Base-by-base conservation (phyloP, 2,797 vertebrate genomes). In the Schizopygopsis malacanthus region DNA sequence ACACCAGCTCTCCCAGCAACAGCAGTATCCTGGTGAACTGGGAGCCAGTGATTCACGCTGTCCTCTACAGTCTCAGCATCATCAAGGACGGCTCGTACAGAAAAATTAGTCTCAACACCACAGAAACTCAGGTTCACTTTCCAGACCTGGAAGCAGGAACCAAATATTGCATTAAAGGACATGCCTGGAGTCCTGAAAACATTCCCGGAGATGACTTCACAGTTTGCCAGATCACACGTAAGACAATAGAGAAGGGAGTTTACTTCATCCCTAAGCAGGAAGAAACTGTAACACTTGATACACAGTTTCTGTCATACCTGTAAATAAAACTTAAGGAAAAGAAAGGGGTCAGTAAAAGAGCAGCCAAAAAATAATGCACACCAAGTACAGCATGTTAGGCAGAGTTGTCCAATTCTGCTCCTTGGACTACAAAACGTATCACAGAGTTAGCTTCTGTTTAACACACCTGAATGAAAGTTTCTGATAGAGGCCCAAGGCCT, bases 151-250 rank as follows among this genome's bases (percentile, higher is more conserved):
- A 97, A 1, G 89, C 97, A 0, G 97, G 97, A 85, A 95, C 93
- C 0, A 92, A 95, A 45, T 99, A 97, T 79, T 89, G 92, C 54
- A 93, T 97, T 87, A 94, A 90, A 84, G 94, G 91, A 45, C 94
- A 93, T 9, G 96, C 96, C 16, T 97, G 96, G 97, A 97, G 97
- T 88, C 78, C 88, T 0, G 95, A 94, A 22, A 94, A 93, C 13
- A 92, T 95, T 54, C 89, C 94, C 20, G 98, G 98, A 86, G 97
- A 99, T 56, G 88, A 92, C 81, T 94, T 93, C 84, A 95, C 89
- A 0, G 86, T 94, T 89, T 96, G 95, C 91, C 97, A 98, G 92
- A 96, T 95, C 86, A 99, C 97, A 92, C 94, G 97, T 98, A 95
- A 97, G 97, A 50, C 33, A 52, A 37, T 25, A 79, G 56, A 39